Evolutionary conservation across 2,797 vertebrate genomes (phyloP).

Genomic region (Simalia tracyae): DNA sequence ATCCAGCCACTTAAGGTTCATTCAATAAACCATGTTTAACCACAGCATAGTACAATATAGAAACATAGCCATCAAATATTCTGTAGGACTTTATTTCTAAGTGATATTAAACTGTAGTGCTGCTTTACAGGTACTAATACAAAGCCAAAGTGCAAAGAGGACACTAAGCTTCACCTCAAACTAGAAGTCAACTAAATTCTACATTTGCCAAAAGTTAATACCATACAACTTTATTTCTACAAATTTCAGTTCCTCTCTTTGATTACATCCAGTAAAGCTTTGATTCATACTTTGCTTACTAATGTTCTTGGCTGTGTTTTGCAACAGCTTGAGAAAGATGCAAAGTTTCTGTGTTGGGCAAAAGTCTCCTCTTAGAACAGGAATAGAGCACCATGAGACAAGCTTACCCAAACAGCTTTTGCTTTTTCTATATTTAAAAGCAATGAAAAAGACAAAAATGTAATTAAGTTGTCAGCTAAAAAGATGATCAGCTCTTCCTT

Average conservation of each 20-base stretch:
- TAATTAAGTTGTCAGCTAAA: neutral
- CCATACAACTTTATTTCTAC: conserved; percentile 58
- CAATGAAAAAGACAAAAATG: neutral
- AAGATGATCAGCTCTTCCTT: neutral
- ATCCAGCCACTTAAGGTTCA: neutral
- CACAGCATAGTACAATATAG: neutral
- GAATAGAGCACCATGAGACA: neutral
- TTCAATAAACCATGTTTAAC: neutral
- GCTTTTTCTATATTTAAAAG: neutral
- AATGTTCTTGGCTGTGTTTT: conserved; percentile 59
- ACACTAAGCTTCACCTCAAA: conserved; percentile 41
- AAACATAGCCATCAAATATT: neutral
- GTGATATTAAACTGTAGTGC: neutral
- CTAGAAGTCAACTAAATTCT: conserved; percentile 49
- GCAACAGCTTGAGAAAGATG: conserved; percentile 56
- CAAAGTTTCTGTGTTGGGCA: conserved; percentile 26
- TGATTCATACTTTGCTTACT: conserved; percentile 64
- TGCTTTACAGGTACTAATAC: conserved; percentile 33
- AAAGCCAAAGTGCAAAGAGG: conserved; percentile 53
- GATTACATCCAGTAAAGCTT: conserved; percentile 48
- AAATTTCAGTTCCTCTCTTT: conserved; percentile 71
- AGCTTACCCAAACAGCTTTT: neutral
- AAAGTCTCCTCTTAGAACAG: neutral
- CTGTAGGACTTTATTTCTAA: conserved; percentile 14
- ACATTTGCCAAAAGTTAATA: conserved; percentile 43